Percentiles rank a stretch among this genome's conserved stretches.
These are phyloP conservation scores for Petrolisthes cinctipes DNA, from an alignment of 2,888 invertebrate genomes.

Conservation along the genomic window DNA sequence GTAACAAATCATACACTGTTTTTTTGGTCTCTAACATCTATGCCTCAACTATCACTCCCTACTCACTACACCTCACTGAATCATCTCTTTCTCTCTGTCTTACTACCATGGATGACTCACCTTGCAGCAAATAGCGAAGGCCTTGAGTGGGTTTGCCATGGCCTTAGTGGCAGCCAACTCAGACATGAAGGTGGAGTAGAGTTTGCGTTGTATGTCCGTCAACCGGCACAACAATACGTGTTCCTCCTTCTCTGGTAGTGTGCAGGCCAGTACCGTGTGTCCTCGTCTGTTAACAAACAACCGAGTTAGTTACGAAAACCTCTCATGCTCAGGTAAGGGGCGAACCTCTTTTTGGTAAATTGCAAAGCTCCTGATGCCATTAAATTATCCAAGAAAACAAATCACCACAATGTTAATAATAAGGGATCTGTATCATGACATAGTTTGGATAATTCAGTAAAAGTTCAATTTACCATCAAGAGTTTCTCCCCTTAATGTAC, in stretches of 20 bases:
- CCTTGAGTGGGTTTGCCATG: slow-evolving; percentile 94
- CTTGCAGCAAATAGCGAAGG: slow-evolving; percentile 98
- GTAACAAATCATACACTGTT: too few species aligned
- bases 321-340: too few species aligned
- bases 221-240: slow-evolving; percentile 91
- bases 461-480: too few species aligned
- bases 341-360: too few species aligned
- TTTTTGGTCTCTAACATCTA: too few species aligned
- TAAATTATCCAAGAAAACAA: neutral
- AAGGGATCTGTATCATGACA: too few species aligned
- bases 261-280: slow-evolving; percentile 90
- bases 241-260: slow-evolving; percentile 93
- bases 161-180: slow-evolving; percentile 74
- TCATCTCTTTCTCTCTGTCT: neutral
- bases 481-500: neutral
- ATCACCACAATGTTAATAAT: too few species aligned
- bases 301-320: neutral
- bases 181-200: slow-evolving; percentile 94
- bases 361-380: neutral
- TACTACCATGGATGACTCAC: slow-evolving; percentile 70
- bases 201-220: slow-evolving; percentile 88
- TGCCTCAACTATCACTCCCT: too few species aligned
- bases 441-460: too few species aligned
- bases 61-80: too few species aligned
- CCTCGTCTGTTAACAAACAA: slow-evolving; percentile 77